phyloP scores from a whole-genome alignment of 2,888 invertebrate species.

The Lithophane ornitopus region DNA sequence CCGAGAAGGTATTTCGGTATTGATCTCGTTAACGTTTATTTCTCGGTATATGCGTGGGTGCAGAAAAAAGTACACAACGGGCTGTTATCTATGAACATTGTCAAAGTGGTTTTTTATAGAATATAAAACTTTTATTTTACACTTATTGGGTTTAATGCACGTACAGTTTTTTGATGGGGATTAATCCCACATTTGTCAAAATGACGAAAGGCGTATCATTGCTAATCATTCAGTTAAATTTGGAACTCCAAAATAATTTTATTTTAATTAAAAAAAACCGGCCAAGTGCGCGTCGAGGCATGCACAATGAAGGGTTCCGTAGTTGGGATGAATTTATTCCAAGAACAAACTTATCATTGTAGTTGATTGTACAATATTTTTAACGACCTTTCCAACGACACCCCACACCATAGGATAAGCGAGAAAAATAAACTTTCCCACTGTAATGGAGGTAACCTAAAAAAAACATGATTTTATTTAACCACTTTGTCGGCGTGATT shows the following conservation, averaged over 20 bases:
- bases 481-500: too few species aligned
- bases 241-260: neutral
- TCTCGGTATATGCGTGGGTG: constrained; percentile 69
- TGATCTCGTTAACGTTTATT: constrained; percentile 77
- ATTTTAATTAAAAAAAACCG: neutral
- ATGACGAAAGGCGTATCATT: neutral
- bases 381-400: too few species aligned
- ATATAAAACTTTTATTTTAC: neutral
- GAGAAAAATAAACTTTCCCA: too few species aligned
- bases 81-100: neutral
- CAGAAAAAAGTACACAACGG: constrained; percentile 8
- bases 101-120: neutral
- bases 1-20: constrained; percentile 81
- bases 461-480: too few species aligned
- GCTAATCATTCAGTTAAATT: neutral
- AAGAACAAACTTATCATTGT: too few species aligned
- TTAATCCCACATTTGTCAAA: neutral
- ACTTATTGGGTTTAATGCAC: neutral
- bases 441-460: too few species aligned
- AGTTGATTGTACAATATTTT: too few species aligned
- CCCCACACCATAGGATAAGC: too few species aligned
- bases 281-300: too few species aligned
- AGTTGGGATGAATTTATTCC: too few species aligned
- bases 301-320: too few species aligned
- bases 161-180: neutral